phyloP scores from a whole-genome alignment of 2,888 invertebrate genomes.

The Phortica magna region DNA sequence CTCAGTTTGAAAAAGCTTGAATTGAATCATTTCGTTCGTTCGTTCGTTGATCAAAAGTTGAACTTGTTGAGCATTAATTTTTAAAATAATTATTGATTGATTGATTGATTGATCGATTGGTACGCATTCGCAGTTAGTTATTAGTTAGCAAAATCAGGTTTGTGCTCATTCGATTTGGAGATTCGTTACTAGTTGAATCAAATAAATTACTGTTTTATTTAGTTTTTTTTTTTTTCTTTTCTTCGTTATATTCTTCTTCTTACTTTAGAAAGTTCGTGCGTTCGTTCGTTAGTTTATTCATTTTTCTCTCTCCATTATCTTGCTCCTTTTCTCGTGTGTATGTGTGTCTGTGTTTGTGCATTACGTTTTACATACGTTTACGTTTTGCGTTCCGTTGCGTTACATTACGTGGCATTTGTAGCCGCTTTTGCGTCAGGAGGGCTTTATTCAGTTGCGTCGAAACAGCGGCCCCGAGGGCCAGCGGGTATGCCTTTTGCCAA shows the following conservation, averaged over 20 bases:
- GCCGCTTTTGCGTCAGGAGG: conserved; percentile 76
- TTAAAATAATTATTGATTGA: too few species aligned
- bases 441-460: conserved; percentile 75
- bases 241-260: conserved; percentile 52
- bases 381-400: conserved; percentile 16
- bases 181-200: too few species aligned
- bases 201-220: conserved; percentile 27
- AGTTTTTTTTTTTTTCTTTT: background rate
- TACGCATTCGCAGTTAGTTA: too few species aligned
- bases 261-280: conserved; percentile 43
- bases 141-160: too few species aligned
- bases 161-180: too few species aligned
- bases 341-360: background rate
- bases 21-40: background rate
- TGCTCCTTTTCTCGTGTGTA: conserved; percentile 13
- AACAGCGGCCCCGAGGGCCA: conserved; percentile 75
- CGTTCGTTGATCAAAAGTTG: conserved; percentile 1
- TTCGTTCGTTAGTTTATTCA: conserved; percentile 23
- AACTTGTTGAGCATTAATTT: background rate
- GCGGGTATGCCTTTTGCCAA: conserved; percentile 65
- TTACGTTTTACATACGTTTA: conserved; percentile 17
- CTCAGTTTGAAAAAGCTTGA: background rate
- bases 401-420: conserved; percentile 51
- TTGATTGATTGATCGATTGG: too few species aligned
- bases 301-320: conserved; percentile 10